Conservation (phyloP, 1,140 invertebrate species). For the Drosophila suzukii region DNA sequence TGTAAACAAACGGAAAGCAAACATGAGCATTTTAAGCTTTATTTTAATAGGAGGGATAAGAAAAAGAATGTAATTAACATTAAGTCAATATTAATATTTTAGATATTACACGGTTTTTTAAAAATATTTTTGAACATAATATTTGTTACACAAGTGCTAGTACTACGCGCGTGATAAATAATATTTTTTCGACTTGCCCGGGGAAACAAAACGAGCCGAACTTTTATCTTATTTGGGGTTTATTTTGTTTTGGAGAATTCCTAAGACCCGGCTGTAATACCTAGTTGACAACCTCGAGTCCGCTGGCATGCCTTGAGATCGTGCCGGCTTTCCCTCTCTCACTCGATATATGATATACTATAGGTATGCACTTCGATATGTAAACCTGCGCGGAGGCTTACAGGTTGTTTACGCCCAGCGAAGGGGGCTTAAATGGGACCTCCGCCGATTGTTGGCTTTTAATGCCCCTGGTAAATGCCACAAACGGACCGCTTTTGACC, state of each 20-base stretch:
- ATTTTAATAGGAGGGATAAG: too few relatives aligned
- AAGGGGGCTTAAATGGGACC: slow-evolving; percentile 52
- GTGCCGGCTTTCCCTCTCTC: slow-evolving; percentile 26
- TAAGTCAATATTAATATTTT: too few relatives aligned
- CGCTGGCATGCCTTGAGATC: slow-evolving; percentile 29
- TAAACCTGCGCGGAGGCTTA: slow-evolving; percentile 38
- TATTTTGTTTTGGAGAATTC: slow-evolving; percentile 20
- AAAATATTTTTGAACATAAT: neutral
- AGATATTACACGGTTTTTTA: too few relatives aligned
- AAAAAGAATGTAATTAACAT: too few relatives aligned
- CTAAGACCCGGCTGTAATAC: slow-evolving; percentile 37
- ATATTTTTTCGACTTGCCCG: neutral
- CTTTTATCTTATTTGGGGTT: slow-evolving; percentile 41
- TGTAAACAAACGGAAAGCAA: slow-evolving; percentile 3
- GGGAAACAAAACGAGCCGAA: neutral
- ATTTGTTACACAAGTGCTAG: neutral
- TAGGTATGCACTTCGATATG: slow-evolving; percentile 36
- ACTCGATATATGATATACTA: slow-evolving; percentile 21
- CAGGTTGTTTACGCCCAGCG: slow-evolving; percentile 52
- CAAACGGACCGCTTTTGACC: slow-evolving; percentile 63
- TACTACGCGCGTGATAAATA: neutral
- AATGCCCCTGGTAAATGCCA: slow-evolving; percentile 47
- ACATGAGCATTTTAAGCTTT: neutral
- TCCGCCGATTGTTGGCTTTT: slow-evolving; percentile 39
- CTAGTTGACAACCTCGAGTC: slow-evolving; percentile 39